These are phyloP conservation scores for Condylura cristata DNA, from an alignment of 2,113 vertebrate genomes.

Conservation along the genomic window DNA sequence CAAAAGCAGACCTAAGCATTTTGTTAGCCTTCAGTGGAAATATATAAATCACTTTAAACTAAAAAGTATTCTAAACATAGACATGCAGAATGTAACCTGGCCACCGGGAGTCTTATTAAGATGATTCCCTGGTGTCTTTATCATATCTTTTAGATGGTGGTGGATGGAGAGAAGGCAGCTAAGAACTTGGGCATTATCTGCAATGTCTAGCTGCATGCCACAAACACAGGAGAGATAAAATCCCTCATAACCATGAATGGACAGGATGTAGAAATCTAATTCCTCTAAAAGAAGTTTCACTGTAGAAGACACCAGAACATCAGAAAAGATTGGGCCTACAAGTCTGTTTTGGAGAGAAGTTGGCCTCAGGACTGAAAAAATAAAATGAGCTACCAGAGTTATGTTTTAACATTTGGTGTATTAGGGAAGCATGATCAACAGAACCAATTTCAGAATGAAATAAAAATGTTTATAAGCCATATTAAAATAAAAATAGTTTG, in stretches of 20 bases:
- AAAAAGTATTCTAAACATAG: background rate
- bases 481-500: conserved; percentile 66
- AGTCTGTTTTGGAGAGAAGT: conserved; percentile 44
- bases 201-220: conserved; percentile 50
- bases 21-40: conserved; percentile 53
- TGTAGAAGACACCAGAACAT: background rate
- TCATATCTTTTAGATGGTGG: background rate
- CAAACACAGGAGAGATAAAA: conserved; percentile 19
- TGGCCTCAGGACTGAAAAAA: conserved; percentile 18
- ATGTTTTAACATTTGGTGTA: conserved; percentile 20
- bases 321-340: conserved; percentile 22
- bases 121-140: conserved; percentile 12
- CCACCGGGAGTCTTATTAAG: background rate
- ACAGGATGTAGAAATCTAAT: conserved; percentile 26
- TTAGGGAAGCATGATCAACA: conserved; percentile 7
- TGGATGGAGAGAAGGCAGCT: conserved; percentile 27
- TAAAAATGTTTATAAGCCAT: conserved; percentile 45
- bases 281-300: conserved; percentile 38
- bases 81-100: conserved; percentile 51
- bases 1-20: conserved; percentile 60
- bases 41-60: conserved; percentile 49
- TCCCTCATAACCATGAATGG: conserved; percentile 12
- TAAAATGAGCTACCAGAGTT: conserved; percentile 29
- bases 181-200: conserved; percentile 34
- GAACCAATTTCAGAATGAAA: conserved; percentile 60